Evolutionary conservation across 37 sponge, comb jelly and placozoan species (phyloP).

Genomic region (Cliona cf. orientalis): DNA sequence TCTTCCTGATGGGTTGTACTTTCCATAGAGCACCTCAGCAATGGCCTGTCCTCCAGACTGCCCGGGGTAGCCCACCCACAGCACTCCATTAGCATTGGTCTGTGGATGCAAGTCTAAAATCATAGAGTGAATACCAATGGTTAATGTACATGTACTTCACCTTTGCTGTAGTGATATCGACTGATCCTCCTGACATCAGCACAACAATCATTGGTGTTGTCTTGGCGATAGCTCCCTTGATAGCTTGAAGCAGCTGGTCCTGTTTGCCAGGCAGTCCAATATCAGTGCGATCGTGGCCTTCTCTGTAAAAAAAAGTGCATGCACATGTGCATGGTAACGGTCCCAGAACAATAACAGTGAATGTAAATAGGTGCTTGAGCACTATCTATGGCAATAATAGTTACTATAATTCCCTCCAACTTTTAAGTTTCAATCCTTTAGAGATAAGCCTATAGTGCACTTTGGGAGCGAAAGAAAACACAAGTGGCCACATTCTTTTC

Average conservation of each 20-base stretch:
- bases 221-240: conserved; percentile 19
- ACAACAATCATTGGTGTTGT: conserved; percentile 60
- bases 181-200: conserved; percentile 84
- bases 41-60: conserved; percentile 84
- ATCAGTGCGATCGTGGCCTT: conserved; percentile 74
- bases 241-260: conserved; percentile 40
- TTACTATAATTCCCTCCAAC: too few species aligned
- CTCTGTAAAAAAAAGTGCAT: conserved; percentile 44
- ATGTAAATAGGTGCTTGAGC: background rate
- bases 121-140: background rate
- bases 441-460: too few species aligned
- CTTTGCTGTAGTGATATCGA: conserved; percentile 72
- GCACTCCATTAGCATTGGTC: conserved; percentile 67
- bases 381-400: too few species aligned
- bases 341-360: too few species aligned
- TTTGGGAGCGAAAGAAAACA: too few species aligned
- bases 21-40: conserved; percentile 79
- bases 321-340: background rate
- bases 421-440: too few species aligned
- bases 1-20: conserved; percentile 77
- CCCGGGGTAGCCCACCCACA: conserved; percentile 85
- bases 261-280: conserved; percentile 76
- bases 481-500: too few species aligned
- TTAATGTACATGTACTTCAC: background rate
- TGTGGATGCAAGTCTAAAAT: background rate